Percentiles rank a stretch among this genome's conserved stretches.
phyloP scores from a whole-genome alignment of 1,140 invertebrate species.

The Mercenaria mercenaria region DNA sequence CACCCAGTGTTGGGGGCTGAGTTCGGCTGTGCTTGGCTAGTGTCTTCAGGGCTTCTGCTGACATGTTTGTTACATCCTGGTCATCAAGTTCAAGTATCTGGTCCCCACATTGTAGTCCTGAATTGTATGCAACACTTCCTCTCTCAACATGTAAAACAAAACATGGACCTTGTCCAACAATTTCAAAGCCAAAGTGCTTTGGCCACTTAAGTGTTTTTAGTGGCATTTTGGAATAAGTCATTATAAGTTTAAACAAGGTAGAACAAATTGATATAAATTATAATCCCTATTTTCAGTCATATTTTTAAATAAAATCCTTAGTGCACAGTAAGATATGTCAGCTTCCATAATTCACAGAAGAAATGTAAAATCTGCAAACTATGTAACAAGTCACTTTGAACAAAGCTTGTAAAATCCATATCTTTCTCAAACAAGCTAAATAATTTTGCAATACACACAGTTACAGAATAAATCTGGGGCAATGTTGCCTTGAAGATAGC shows the following conservation, averaged over 20 bases:
- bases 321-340: neutral
- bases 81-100: slow-evolving; percentile 84
- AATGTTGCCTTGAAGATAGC: neutral
- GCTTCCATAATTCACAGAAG: too few relatives aligned
- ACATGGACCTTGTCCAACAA: slow-evolving; percentile 83
- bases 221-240: slow-evolving; percentile 76
- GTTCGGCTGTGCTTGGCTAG: slow-evolving; percentile 76
- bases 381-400: neutral
- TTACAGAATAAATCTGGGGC: neutral
- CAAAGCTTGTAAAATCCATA: too few relatives aligned
- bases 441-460: too few relatives aligned
- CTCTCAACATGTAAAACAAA: slow-evolving; percentile 83
- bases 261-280: too few relatives aligned
- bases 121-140: slow-evolving; percentile 80
- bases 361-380: neutral
- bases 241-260: neutral
- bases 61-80: slow-evolving; percentile 82
- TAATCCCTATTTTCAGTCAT: neutral
- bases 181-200: slow-evolving; percentile 84
- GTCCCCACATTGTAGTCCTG: slow-evolving; percentile 84
- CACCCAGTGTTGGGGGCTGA: slow-evolving; percentile 80
- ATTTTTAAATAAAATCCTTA: neutral
- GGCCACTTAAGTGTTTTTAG: slow-evolving; percentile 82
- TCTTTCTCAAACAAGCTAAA: too few relatives aligned
- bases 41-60: slow-evolving; percentile 78